Conservation (phyloP, 2,888 invertebrate species). For the Pseudeuparius sepicola region DNA sequence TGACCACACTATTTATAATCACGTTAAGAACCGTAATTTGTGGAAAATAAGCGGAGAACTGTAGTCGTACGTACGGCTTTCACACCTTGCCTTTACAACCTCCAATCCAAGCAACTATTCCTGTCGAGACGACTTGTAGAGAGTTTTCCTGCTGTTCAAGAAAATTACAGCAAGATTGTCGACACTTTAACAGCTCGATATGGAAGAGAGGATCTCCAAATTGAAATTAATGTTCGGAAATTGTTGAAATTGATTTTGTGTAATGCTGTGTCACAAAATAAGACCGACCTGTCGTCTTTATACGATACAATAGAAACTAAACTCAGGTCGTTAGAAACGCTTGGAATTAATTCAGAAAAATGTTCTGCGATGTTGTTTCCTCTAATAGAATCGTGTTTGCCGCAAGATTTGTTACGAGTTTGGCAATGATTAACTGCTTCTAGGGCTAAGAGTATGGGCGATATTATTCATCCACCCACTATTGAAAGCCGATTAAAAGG, state of each 20-base stretch:
- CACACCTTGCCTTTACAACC: too few relatives aligned
- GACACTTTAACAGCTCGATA: conserved; percentile 24
- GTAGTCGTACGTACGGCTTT: too few relatives aligned
- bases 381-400: conserved; percentile 29
- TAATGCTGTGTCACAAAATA: conserved; percentile 18
- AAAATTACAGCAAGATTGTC: conserved; percentile 22
- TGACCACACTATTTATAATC: too few relatives aligned
- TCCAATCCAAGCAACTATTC: conserved; percentile 18
- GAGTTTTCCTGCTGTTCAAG: conserved; percentile 19
- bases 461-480: too few relatives aligned
- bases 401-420: conserved; percentile 23
- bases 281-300: conserved; percentile 16
- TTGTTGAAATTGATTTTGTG: conserved; percentile 26
- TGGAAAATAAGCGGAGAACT: too few relatives aligned
- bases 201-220: conserved; percentile 26
- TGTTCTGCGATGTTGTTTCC: conserved; percentile 29
- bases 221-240: conserved; percentile 29
- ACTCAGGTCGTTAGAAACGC: conserved; percentile 25
- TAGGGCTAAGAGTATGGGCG: too few relatives aligned
- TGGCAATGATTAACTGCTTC: conserved; percentile 21
- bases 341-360: conserved; percentile 27
- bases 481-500: conserved; percentile 10
- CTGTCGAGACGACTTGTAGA: conserved; percentile 20
- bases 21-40: too few relatives aligned
- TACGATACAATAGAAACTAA: conserved; percentile 29